Conservation (phyloP, 2,113 vertebrate species). For the Stegostoma tigrinum region DNA sequence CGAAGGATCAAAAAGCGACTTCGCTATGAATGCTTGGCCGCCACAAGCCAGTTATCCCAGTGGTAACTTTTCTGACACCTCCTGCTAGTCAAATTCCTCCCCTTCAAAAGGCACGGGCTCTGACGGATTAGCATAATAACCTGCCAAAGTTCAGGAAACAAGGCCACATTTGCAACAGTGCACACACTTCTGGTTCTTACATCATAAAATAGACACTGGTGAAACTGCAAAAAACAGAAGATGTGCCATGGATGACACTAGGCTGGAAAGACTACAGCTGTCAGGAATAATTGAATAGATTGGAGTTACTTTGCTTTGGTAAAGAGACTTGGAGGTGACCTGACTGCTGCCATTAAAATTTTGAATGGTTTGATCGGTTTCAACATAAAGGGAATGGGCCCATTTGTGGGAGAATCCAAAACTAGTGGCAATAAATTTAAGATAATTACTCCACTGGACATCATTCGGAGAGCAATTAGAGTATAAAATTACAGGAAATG, state of each 20-base stretch:
- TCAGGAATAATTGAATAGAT: background rate
- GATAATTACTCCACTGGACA: background rate
- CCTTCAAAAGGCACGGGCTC: too few species aligned
- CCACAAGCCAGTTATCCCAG: too few species aligned
- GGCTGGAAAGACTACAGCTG: background rate
- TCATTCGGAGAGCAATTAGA: background rate
- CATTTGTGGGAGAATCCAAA: background rate
- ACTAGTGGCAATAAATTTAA: background rate
- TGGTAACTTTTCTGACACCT: too few species aligned
- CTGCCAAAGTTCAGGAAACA: background rate
- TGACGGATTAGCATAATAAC: background rate
- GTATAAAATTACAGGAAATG: background rate
- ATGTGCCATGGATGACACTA: background rate
- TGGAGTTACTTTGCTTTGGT: background rate
- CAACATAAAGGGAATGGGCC: background rate
- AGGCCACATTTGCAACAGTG: background rate
- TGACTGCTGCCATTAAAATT: background rate
- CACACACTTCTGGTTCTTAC: background rate
- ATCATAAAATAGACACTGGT: background rate
- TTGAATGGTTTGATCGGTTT: background rate
- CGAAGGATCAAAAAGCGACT: too few species aligned
- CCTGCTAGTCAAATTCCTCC: too few species aligned
- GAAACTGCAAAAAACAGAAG: background rate
- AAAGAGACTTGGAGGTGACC: background rate
- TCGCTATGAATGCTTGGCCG: too few species aligned